A percentile compares a stretch with the other conserved stretches of the same genome.
These are phyloP conservation scores for Lamellibrachia satsuma DNA, from an alignment of 2,888 invertebrate species.

Conservation along the genomic window DNA sequence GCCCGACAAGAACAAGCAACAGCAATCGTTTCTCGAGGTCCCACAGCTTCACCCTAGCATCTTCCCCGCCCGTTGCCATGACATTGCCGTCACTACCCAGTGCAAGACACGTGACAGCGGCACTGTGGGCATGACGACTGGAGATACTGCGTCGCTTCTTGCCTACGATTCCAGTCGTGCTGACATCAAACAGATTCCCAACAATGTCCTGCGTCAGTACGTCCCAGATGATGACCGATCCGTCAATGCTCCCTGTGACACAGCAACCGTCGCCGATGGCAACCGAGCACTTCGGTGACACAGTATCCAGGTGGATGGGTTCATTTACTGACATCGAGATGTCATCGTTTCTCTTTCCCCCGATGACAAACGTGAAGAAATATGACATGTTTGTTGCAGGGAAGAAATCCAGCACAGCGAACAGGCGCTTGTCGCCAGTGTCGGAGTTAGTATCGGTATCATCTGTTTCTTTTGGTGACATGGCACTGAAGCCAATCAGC, in stretches of 20 bases:
- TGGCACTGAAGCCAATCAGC: slow-evolving; percentile 30
- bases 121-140: slow-evolving; percentile 30
- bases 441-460: background rate
- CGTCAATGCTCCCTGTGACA: slow-evolving; percentile 33
- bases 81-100: slow-evolving; percentile 22
- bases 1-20: slow-evolving; percentile 23
- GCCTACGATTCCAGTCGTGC: background rate
- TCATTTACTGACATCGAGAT: slow-evolving; percentile 39
- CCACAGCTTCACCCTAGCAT: slow-evolving; percentile 36
- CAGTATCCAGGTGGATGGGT: slow-evolving; percentile 37
- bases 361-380: slow-evolving; percentile 38
- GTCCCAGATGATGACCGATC: slow-evolving; percentile 35
- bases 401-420: slow-evolving; percentile 37
- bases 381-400: slow-evolving; percentile 32
- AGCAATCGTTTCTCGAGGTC: slow-evolving; percentile 25
- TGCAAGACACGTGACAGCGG: slow-evolving; percentile 35
- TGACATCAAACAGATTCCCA: slow-evolving; percentile 28
- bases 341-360: slow-evolving; percentile 18
- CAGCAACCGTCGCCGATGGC: slow-evolving; percentile 26
- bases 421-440: background rate
- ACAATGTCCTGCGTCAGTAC: slow-evolving; percentile 25
- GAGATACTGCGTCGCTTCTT: background rate
- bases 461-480: background rate
- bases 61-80: slow-evolving; percentile 33
- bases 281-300: slow-evolving; percentile 31